phyloP scores from a whole-genome alignment of 2,888 invertebrate species.

The Drosophila rubida region DNA sequence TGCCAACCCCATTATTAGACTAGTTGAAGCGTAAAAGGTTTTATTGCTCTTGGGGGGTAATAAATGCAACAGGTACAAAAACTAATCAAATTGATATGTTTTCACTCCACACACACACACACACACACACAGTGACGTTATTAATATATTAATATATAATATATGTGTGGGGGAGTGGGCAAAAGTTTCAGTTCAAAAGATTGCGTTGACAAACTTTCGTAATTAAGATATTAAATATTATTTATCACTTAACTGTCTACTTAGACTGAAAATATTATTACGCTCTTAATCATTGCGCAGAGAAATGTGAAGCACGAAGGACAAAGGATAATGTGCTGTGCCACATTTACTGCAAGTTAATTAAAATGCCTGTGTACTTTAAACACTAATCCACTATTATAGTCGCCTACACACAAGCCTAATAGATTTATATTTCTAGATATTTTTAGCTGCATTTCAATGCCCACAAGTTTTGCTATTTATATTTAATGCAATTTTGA shows the following conservation, averaged over 20 bases:
- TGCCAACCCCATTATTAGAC: background rate
- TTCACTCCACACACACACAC: background rate
- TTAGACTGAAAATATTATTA: background rate
- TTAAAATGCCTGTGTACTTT: background rate
- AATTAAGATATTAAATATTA: background rate
- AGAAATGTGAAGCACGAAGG: background rate
- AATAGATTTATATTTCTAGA: no score
- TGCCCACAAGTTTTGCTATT: no score
- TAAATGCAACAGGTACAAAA: constrained; percentile 9
- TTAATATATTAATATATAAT: background rate
- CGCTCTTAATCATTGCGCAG: background rate
- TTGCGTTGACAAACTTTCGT: constrained; percentile 5
- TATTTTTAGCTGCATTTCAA: no score
- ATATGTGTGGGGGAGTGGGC: background rate
- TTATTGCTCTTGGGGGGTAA: background rate
- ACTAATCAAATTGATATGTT: background rate
- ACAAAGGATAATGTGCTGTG: background rate
- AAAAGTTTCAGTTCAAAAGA: background rate
- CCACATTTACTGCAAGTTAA: background rate
- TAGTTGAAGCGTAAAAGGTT: background rate
- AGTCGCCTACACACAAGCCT: no score
- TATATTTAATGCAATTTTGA: no score
- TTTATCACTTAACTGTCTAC: background rate
- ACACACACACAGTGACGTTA: background rate
- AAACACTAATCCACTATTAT: no score